Percentiles rank a stretch among this genome's conserved stretches.
These are phyloP conservation scores for Urechis unicinctus DNA, from an alignment of 2,888 invertebrate genomes.

Conservation along the genomic window DNA sequence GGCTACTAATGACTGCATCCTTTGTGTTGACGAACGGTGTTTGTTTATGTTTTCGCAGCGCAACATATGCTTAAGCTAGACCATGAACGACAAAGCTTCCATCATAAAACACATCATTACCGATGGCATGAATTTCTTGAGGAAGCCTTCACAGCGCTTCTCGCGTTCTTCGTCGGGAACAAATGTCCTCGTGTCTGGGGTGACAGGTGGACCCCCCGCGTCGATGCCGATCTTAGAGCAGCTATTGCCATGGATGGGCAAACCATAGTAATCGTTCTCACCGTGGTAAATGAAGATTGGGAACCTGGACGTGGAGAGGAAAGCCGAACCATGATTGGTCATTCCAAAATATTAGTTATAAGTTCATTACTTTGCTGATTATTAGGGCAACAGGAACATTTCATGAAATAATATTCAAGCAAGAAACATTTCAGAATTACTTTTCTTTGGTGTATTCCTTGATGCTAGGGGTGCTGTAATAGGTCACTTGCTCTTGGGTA, in stretches of 20 bases:
- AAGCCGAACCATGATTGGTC: too few relatives aligned
- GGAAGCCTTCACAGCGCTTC: slow-evolving; percentile 25
- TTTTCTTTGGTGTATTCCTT: slow-evolving; percentile 40
- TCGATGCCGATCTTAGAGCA: slow-evolving; percentile 43
- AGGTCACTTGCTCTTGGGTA: slow-evolving; percentile 46
- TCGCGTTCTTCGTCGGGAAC: slow-evolving; percentile 34
- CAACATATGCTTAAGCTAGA: not conserved
- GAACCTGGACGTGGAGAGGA: slow-evolving; percentile 23
- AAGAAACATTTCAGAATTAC: slow-evolving; percentile 27
- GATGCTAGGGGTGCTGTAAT: slow-evolving; percentile 37
- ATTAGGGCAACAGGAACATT: too few relatives aligned
- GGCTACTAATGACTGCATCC: not conserved
- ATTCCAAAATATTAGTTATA: too few relatives aligned
- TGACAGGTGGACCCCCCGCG: slow-evolving; percentile 34
- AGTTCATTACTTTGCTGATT: too few relatives aligned
- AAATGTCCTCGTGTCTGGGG: slow-evolving; percentile 35
- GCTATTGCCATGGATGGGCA: slow-evolving; percentile 38
- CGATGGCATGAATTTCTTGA: slow-evolving; percentile 32
- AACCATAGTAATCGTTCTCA: slow-evolving; percentile 31
- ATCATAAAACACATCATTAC: slow-evolving; percentile 17
- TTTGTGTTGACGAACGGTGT: not conserved
- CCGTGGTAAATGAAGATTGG: slow-evolving; percentile 40
- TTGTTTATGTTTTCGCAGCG: not conserved
- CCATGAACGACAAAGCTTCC: not conserved
- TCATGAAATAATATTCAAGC: too few relatives aligned